phyloP scores from a whole-genome alignment of 2,113 vertebrate genomes.

The Circaetus gallicus region DNA sequence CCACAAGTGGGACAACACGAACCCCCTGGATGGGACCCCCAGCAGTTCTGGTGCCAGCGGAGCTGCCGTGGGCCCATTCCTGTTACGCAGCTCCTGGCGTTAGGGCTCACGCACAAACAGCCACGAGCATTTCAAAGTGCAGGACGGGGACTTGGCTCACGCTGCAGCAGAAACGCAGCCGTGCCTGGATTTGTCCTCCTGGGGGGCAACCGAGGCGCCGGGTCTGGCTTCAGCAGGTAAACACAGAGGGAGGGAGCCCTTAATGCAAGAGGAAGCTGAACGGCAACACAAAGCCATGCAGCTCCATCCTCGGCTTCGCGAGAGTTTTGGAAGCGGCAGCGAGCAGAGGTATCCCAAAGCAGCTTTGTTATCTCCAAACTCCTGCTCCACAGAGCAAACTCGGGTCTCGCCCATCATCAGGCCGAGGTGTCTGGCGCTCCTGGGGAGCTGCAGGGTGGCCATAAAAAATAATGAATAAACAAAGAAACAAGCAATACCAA shows the following conservation, averaged over 20 bases:
- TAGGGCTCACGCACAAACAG: neutral
- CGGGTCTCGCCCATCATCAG: accelerated
- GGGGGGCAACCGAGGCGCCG: neutral
- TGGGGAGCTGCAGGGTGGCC: neutral
- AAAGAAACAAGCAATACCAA: neutral
- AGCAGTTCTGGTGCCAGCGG: neutral
- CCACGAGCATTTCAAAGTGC: accelerated
- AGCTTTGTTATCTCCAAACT: neutral
- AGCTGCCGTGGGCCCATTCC: neutral
- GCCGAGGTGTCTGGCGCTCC: neutral
- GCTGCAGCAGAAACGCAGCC: accelerated
- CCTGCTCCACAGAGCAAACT: neutral
- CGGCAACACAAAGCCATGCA: neutral
- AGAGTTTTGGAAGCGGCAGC: accelerated
- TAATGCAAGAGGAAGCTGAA: neutral
- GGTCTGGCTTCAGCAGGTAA: neutral
- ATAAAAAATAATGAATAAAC: neutral
- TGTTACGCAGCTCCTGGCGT: accelerated
- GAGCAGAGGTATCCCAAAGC: neutral
- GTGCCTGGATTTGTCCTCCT: neutral
- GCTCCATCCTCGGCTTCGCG: accelerated
- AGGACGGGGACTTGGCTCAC: neutral
- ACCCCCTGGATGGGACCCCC: accelerated
- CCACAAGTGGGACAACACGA: neutral
- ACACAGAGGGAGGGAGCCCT: neutral